Base-by-base conservation (phyloP, 1,140 invertebrate genomes). In the Dreissena polymorpha region DNA sequence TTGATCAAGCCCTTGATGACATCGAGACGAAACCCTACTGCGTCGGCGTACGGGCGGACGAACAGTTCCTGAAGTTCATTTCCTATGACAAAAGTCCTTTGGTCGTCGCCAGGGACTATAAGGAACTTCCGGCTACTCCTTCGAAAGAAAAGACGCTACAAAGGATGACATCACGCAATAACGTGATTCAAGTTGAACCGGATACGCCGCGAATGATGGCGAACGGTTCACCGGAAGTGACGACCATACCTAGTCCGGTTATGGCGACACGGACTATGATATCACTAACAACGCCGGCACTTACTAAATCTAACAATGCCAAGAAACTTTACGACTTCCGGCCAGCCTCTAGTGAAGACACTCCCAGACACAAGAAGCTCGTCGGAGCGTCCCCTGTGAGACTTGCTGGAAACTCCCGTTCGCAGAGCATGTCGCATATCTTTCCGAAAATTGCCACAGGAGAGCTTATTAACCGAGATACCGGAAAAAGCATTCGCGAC, bases 21-120 rank as follows among this genome's bases (percentile, higher is more conserved):
- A 70, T 83, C 13, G 81, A 83, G 64, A 64, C 74, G 25, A 57
- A 65, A 10, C 81, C 81, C 14, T 76, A 63, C 49, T 77, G 65
- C 21, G 74, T 83, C 2, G 70, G 57, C 64, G 57, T 83, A 6
- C 68, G 71, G 63, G 73, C 60, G 0, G 74, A 83, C 39, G 73
- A 83, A 60, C 63, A 83, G 12, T 83, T 83, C 71, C 16, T 83
- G 21, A 29, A 83, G 23, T 83, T 83, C 67, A 83, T 83, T 53
- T 69, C 73, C 1, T 76, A 69, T 71, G 81, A 83, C 25, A 76
- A 67, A 29, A 69, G 23, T 53, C 81, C 81, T 6, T n/a, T 83
- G 14, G 39, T 76, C 14, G 74, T 83, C 12, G 23, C 67, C 25
- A 70, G 29, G 27, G 80, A 75, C 27, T n/a, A 60, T 21, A 50